Evolutionary conservation across 2,888 invertebrate species (phyloP).

Genomic region (Anthophora plumipes): DNA sequence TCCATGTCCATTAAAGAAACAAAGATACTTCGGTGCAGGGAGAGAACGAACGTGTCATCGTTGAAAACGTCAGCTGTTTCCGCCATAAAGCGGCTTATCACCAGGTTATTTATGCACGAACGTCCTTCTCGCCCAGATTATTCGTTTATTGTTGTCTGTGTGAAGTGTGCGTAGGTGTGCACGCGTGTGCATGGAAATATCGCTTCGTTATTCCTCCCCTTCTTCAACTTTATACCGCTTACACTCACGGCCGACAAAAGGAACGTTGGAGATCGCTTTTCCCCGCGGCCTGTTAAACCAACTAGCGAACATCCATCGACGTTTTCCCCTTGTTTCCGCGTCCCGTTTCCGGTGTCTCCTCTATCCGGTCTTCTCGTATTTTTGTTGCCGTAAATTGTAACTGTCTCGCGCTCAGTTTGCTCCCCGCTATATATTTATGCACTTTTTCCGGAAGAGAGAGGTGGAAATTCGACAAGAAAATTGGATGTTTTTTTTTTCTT

Average conservation of each 20-base stretch:
- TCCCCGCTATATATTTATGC: slow-evolving; percentile 18
- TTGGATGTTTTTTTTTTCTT: too few relatives aligned
- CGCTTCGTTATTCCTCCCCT: slow-evolving; percentile 15
- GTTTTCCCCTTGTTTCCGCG: slow-evolving; percentile 34
- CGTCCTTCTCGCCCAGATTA: slow-evolving; percentile 13
- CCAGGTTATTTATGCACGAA: slow-evolving; percentile 23
- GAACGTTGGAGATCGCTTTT: slow-evolving; percentile 6
- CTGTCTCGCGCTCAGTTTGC: not conserved
- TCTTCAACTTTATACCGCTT: not conserved
- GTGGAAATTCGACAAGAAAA: too few relatives aligned
- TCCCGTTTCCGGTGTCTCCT: slow-evolving; percentile 13
- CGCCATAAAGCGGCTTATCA: slow-evolving; percentile 27
- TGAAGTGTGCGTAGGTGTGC: too few relatives aligned
- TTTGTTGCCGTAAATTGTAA: slow-evolving; percentile 21
- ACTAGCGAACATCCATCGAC: slow-evolving; percentile 37
- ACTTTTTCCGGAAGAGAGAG: not conserved
- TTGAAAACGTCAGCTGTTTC: slow-evolving; percentile 7
- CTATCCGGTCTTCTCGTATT: not conserved
- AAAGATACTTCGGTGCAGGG: not conserved
- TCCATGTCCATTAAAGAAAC: not conserved
- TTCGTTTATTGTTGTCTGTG: not conserved
- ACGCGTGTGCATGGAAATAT: slow-evolving; percentile 1
- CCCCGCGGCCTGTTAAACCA: not conserved
- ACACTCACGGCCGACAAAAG: slow-evolving; percentile 15
- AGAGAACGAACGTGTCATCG: not conserved